Base-by-base conservation (phyloP, 2,113 vertebrate species). In the Phrynosoma platyrhinos region DNA sequence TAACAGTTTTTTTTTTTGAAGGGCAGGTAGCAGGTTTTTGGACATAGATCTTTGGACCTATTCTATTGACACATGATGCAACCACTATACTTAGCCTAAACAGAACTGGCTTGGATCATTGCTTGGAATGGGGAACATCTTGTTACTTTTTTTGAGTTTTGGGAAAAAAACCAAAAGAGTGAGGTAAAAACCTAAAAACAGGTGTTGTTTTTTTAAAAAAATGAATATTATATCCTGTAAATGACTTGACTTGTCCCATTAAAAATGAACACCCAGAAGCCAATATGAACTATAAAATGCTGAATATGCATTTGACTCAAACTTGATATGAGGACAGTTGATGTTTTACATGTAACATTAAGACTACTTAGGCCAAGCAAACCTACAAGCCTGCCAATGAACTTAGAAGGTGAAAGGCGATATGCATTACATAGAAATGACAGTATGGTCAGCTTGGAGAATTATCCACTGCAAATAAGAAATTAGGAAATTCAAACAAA, bases 371-470 rank as follows among this genome's bases (percentile, higher is more conserved):
- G 89, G 85, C 30, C 36, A 90, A 90, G 62, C 30, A 78, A 85
- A 36, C 74, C 64, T 75, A 25, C 23, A 40, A 4, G 40, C 52
- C 27, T 64, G 40, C 12, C 30, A 52, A 4, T 52, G 80, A 32
- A 76, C 23, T 88, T 23, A 76, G 40, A 75, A 66, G 20, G 40
- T 18, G 13, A 62, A 27, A 30, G 5, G 7, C 9, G 13, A 47
- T 90, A 92, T 32, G 13, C 18, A 84, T 52, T 32, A 20, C 71
- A 77, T 84, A 78, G 66, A 80, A 76, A 79, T 47, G 68, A 85
- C 23, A 83, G 25, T 74, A 77, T 47, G 40, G 55, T 30, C 80
- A 80, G 25, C 4, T 27, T 2, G 78, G 53, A 69, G 87, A 90
- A 53, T 1, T 2, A 52, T 23, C 16, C 16, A 82, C 42, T n/a